Percentiles rank a stretch among this genome's conserved stretches.
These are phyloP conservation scores for Trissolcus basalis DNA, from an alignment of 1,140 invertebrate species.

Conservation along the genomic window DNA sequence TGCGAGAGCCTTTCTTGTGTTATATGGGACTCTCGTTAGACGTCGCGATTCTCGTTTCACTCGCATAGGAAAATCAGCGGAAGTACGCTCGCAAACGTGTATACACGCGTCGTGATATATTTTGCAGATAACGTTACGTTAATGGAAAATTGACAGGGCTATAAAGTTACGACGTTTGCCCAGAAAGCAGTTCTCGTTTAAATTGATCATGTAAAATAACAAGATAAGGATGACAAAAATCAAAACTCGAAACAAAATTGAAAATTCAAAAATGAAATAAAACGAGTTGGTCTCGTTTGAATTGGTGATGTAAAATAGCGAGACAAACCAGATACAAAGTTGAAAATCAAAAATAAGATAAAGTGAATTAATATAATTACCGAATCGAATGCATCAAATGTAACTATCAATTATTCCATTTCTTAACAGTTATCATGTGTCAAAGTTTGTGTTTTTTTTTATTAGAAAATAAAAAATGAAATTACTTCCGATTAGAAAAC, in stretches of 20 bases:
- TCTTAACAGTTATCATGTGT: too few relatives aligned
- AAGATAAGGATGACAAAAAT: too few relatives aligned
- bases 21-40: constrained; percentile 38
- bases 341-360: too few relatives aligned
- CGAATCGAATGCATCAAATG: too few relatives aligned
- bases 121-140: constrained; percentile 32
- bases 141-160: constrained; percentile 44
- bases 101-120: constrained; percentile 25
- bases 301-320: background rate
- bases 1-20: constrained; percentile 38
- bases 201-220: background rate
- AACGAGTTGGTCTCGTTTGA: constrained; percentile 12
- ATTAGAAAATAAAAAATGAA: too few relatives aligned
- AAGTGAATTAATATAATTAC: too few relatives aligned
- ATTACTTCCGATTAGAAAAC: too few relatives aligned
- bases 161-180: constrained; percentile 35
- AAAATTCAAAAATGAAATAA: too few relatives aligned
- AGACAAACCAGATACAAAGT: too few relatives aligned
- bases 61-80: constrained; percentile 36
- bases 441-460: too few relatives aligned
- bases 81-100: constrained; percentile 39
- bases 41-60: constrained; percentile 33
- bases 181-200: constrained; percentile 15
- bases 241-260: too few relatives aligned
- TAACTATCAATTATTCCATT: too few relatives aligned